phyloP scores from a whole-genome alignment of 2,888 invertebrate species.

The Trichopria drosophilae region DNA sequence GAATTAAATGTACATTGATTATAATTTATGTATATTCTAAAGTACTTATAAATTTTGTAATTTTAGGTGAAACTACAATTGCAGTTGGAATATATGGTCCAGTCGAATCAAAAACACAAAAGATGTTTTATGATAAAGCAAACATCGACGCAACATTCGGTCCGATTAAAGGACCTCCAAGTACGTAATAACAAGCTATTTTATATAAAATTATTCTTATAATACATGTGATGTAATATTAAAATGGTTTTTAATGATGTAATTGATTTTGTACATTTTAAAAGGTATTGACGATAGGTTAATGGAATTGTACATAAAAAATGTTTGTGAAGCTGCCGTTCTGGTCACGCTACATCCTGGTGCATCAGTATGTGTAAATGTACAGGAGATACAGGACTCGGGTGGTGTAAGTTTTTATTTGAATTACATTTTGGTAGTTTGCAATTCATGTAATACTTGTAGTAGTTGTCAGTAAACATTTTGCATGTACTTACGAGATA shows the following conservation, averaged over 20 bases:
- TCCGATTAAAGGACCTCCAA: slow-evolving; percentile 75
- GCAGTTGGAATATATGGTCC: slow-evolving; percentile 82
- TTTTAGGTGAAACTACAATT: slow-evolving; percentile 76
- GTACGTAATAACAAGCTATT: slow-evolving; percentile 50
- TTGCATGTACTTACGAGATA: too few species aligned
- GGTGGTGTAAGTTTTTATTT: slow-evolving; percentile 69
- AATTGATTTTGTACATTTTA: slow-evolving; percentile 14
- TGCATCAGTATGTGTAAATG: slow-evolving; percentile 73
- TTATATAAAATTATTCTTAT: slow-evolving; percentile 7
- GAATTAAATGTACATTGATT: too few species aligned
- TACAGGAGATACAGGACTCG: slow-evolving; percentile 86
- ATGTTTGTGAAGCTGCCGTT: slow-evolving; percentile 76
- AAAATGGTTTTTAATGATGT: slow-evolving; percentile 9
- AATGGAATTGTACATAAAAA: slow-evolving; percentile 74
- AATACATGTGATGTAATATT: slow-evolving; percentile 15
- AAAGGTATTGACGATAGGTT: slow-evolving; percentile 70
- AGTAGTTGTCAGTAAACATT: too few species aligned
- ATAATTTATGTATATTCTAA: too few species aligned
- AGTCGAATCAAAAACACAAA: slow-evolving; percentile 75
- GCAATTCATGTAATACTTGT: too few species aligned
- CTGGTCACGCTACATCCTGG: slow-evolving; percentile 76
- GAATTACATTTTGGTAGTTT: not conserved
- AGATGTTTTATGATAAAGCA: slow-evolving; percentile 76
- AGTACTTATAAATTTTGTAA: slow-evolving; percentile 10
- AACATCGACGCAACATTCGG: slow-evolving; percentile 78